Conservation (phyloP, 1,140 invertebrate genomes). For the Macrobrachium rosenbergii region DNA sequence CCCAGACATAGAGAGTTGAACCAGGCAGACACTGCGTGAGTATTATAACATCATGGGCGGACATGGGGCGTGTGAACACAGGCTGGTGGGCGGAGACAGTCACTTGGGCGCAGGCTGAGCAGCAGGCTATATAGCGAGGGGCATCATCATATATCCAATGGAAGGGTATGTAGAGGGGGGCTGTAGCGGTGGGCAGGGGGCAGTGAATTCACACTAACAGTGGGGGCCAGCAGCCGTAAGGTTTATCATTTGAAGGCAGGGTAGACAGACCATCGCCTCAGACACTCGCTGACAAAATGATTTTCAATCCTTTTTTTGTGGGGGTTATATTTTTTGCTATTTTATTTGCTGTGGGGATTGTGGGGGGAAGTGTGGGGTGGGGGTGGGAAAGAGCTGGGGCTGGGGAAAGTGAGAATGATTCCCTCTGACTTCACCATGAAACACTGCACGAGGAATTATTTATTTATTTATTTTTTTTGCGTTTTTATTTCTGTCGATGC, state of each 20-base stretch:
- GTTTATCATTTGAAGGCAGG: background rate
- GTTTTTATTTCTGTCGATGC: background rate
- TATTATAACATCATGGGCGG: constrained; percentile 39
- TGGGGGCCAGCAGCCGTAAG: background rate
- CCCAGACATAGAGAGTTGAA: background rate
- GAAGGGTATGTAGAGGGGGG: constrained; percentile 3
- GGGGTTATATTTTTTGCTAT: too few species aligned
- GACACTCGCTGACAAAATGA: too few species aligned
- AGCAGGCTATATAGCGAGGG: constrained; percentile 31
- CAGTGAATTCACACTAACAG: background rate
- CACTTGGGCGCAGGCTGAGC: constrained; percentile 51
- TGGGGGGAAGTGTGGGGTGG: too few species aligned
- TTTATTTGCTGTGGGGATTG: too few species aligned
- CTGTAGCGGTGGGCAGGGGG: constrained; percentile 27
- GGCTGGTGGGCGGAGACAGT: constrained; percentile 60
- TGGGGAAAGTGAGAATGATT: too few species aligned
- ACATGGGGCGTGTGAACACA: constrained; percentile 60
- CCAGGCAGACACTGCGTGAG: constrained; percentile 27
- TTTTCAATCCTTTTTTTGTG: too few species aligned
- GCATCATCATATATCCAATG: constrained; percentile 32
- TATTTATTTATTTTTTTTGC: too few species aligned
- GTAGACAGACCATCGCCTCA: background rate
- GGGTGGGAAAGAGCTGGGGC: too few species aligned
- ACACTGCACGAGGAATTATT: background rate
- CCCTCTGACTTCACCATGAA: too few species aligned